Evolutionary conservation across 2,113 vertebrate species (phyloP).

Genomic region (Mastomys coucha): DNA sequence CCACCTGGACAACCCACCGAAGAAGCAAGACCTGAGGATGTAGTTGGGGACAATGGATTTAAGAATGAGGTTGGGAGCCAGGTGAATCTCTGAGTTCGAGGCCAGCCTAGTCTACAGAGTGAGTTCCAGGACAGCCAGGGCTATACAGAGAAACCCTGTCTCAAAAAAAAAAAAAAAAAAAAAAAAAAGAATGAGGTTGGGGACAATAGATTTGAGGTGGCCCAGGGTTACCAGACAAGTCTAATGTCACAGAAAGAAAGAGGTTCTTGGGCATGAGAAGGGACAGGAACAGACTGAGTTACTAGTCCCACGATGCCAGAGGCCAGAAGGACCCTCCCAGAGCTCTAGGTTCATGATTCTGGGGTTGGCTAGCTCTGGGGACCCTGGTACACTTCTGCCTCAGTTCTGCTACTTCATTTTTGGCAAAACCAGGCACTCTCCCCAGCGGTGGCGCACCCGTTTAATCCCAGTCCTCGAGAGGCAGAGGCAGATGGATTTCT

Average conservation of each 20-base stretch:
- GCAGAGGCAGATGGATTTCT: background rate
- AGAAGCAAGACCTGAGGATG: background rate
- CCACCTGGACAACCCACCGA: background rate
- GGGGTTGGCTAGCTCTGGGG: too few species aligned
- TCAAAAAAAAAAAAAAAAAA: too few species aligned
- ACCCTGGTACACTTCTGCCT: too few species aligned
- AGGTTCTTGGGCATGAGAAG: background rate
- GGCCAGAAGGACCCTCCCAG: background rate
- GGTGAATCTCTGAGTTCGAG: too few species aligned
- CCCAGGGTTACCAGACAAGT: background rate
- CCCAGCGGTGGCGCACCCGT: fast-evolving
- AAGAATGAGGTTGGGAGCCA: too few species aligned
- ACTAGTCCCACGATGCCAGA: background rate
- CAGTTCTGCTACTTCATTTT: background rate
- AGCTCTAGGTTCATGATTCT: background rate
- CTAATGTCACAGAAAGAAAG: background rate
- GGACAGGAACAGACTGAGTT: background rate
- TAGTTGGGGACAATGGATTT: background rate
- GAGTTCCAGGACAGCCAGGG: too few species aligned
- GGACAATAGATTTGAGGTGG: background rate
- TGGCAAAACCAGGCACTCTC: background rate
- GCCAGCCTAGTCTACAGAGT: too few species aligned
- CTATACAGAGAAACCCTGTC: too few species aligned
- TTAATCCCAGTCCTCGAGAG: background rate
- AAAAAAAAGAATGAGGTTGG: too few species aligned